Conservation (phyloP, 2,113 vertebrate species). For the Fregetta grallaria region DNA sequence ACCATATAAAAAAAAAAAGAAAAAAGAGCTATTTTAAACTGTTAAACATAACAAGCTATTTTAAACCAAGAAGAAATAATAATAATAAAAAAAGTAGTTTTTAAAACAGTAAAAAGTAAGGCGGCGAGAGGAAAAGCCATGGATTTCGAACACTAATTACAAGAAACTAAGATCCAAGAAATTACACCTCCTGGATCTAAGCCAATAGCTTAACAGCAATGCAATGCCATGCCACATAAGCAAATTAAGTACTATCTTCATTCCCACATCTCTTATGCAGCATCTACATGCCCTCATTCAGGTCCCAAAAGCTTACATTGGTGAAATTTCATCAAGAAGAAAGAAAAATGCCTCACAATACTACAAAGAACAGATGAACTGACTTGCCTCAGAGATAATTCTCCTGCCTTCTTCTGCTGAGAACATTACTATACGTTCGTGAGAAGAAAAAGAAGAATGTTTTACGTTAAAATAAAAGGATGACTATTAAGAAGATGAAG, state of each 20-base stretch:
- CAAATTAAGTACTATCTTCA: neutral
- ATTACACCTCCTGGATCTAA: neutral
- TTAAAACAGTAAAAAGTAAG: neutral
- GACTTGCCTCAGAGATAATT: neutral
- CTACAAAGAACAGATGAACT: neutral
- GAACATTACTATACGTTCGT: neutral
- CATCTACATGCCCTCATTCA: neutral
- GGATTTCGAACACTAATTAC: neutral
- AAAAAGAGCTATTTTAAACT: neutral
- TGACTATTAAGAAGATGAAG: neutral
- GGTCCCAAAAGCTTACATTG: neutral
- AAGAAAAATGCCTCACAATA: neutral
- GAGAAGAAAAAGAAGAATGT: neutral
- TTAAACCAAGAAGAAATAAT: neutral
- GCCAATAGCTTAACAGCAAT: neutral
- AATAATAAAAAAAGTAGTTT: neutral
- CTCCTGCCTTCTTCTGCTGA: neutral
- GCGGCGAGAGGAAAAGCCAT: neutral
- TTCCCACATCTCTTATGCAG: neutral
- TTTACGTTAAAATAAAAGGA: neutral
- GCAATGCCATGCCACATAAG: neutral
- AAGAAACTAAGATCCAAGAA: neutral
- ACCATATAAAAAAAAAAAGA: too few relatives aligned
- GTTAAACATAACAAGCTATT: neutral
- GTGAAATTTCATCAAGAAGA: neutral